Evolutionary conservation across 2,113 vertebrate species (phyloP), one percentile per base, ranked within the genome.

Genomic region (Enhydra lutris): DNA sequence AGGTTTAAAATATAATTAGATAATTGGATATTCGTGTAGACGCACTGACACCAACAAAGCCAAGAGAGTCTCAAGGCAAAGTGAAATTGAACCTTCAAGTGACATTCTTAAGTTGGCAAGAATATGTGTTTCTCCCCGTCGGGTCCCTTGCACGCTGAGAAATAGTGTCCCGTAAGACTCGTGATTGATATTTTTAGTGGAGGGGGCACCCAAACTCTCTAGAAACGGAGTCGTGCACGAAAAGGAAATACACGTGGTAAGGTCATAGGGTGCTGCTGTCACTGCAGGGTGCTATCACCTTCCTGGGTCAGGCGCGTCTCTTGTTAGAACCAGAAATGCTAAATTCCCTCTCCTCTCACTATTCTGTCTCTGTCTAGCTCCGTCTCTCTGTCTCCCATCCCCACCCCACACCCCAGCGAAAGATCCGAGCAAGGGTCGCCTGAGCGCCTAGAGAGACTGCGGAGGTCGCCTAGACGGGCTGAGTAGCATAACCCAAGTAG

Each of bases 1-100:
- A 65, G 61, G 31, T 95, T 97, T 94, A 78, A 95, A 92, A 78
- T 47, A 34, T 55, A 92, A 71, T 63, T 91, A 83, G 61, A 59
- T 86, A 39, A 89, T 9, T 91, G 61, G 47, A 39, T 69, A n/a
- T 91, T 55, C 6, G 34, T 26, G 47, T 55, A 21, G 95, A 74
- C 34, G 24, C 61, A 69, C 7, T 24, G 59, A 83, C 65, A 52
- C 31, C 3, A 7, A 21, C 93, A 85, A 85, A 89, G 31, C 39
- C 79, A 73, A 86, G 18, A 84, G 23, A 94, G 34, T 85, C 55
- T 71, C 76, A 24, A 80, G 29, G 21, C 55, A 91, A 73, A 57
- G 61, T 81, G 74, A 95, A 94, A 85, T 61, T 36, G 87, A 90
- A 79, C 23, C 67, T 81, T 84, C n/a, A 17, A 78, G 34, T 47